Evolutionary conservation across 2,113 vertebrate species (phyloP), one percentile per base, ranked within the genome.

Genomic region (Calypte anna): DNA sequence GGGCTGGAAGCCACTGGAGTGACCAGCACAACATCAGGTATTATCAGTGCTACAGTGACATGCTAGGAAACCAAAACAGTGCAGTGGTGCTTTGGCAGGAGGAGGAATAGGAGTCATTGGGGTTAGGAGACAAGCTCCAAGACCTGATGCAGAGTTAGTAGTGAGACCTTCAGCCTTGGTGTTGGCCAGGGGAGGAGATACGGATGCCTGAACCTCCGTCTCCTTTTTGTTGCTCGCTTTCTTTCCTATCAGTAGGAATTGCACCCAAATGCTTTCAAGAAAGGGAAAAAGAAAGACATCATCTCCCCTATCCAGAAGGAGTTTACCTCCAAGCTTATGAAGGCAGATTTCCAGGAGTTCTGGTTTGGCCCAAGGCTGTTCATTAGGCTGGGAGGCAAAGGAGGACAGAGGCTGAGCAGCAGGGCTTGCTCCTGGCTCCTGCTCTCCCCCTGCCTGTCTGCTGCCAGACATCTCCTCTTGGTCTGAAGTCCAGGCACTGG

Each of bases 21-120:
- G 91, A 85, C 82, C 90, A 88, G 82, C 89, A 91, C 94, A 89
- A 83, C 82, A 86, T 88, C 90, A 91, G 43, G 87, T 94, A 90
- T 5, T 21, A 91, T 1, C 51, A 85, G 82, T 25, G 72, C 68
- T 86, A 68, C 44, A 58, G 36, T 87, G 64, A 68, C 77, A 53
- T 1, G 61, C 79, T 36, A 53, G 73, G 95, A 84, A 91, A 91
- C 75, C 14, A 53, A 13, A 48, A 78, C 66, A 2, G 31, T 1
- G 7, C 1, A 21, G 44, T 1, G 6, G 62, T 38, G 73, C 73
- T 74, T 50, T 3, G 3, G 6, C 1, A 0, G 58, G 59, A 77
- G 92, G 58, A 89, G 55, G 30, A 27, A 51, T 73, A 54, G 86
- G 63, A 73, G 38, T 44, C 21, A 5, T 16, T 9, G 53, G 33